These are phyloP conservation scores for Tethea ocularis DNA, from an alignment of 2,888 invertebrate species.

Conservation along the genomic window DNA sequence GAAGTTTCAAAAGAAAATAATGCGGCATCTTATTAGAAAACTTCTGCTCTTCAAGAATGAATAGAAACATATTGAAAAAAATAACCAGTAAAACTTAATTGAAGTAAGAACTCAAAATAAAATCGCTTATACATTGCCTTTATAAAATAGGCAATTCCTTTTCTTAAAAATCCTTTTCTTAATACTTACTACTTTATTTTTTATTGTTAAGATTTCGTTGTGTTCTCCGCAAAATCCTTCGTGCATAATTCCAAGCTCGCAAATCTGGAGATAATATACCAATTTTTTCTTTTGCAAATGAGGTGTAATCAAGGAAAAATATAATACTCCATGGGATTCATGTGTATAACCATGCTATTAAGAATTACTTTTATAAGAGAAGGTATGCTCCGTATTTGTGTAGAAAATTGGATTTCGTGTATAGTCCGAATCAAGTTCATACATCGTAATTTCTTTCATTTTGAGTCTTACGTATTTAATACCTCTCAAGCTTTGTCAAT, in stretches of 20 bases:
- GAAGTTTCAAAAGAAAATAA: too few species aligned
- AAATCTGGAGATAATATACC: constrained; percentile 31
- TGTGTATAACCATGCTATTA: background rate
- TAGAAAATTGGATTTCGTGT: background rate
- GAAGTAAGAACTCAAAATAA: too few species aligned
- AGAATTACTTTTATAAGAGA: background rate
- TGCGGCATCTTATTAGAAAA: too few species aligned
- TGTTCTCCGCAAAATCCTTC: background rate
- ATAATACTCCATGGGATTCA: constrained; percentile 4
- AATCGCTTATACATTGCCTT: background rate
- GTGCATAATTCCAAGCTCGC: constrained; percentile 10
- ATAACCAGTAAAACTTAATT: too few species aligned
- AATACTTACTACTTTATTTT: background rate
- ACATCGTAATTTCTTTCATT: too few species aligned
- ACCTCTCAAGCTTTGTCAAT: too few species aligned
- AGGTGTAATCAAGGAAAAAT: constrained; percentile 26
- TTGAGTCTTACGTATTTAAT: too few species aligned
- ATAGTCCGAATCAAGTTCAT: too few species aligned
- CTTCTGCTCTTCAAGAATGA: too few species aligned
- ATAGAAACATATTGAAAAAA: too few species aligned
- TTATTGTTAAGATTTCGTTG: background rate
- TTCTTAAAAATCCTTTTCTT: background rate
- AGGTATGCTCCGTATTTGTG: background rate
- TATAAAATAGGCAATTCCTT: background rate
- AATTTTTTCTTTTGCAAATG: constrained; percentile 37